phyloP scores from a whole-genome alignment of 2,113 vertebrate genomes.

The Thunnus thynnus region DNA sequence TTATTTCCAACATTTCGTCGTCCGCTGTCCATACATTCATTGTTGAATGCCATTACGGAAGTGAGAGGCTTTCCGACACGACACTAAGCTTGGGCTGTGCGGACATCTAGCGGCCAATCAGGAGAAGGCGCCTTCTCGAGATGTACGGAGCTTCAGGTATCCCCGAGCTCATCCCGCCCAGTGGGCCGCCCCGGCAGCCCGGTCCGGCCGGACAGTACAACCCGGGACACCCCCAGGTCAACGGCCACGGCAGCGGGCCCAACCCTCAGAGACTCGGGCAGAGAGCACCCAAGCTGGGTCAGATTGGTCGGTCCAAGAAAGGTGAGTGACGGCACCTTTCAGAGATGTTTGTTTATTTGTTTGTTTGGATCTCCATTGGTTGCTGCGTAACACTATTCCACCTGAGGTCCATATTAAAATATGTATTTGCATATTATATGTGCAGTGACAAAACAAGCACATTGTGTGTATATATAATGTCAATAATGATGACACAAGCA shows the following conservation, averaged over 20 bases:
- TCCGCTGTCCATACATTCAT: constrained; percentile 42
- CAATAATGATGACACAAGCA: too few species aligned
- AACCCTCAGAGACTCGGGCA: constrained; percentile 81
- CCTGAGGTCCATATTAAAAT: not conserved
- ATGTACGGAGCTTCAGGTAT: constrained; percentile 86
- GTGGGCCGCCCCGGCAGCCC: constrained; percentile 75
- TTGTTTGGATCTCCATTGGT: too few species aligned
- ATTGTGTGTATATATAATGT: too few species aligned
- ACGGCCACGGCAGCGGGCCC: constrained; percentile 47
- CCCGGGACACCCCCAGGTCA: constrained; percentile 74
- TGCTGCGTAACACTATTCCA: not conserved
- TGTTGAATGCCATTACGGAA: constrained; percentile 76
- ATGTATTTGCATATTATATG: too few species aligned
- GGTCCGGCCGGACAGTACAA: constrained; percentile 75
- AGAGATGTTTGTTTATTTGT: not conserved
- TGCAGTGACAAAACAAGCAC: too few species aligned
- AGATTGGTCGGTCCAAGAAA: constrained; percentile 86
- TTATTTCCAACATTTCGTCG: constrained; percentile 9
- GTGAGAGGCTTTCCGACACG: constrained; percentile 50
- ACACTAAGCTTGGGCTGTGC: constrained; percentile 39
- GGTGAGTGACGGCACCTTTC: constrained; percentile 65
- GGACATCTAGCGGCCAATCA: constrained; percentile 70
- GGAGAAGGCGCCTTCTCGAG: constrained; percentile 32
- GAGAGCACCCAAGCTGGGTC: constrained; percentile 86
- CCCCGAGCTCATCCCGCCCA: constrained; percentile 81